Conservation (phyloP, 1,140 invertebrate species). For the Drosophila jambulina region DNA sequence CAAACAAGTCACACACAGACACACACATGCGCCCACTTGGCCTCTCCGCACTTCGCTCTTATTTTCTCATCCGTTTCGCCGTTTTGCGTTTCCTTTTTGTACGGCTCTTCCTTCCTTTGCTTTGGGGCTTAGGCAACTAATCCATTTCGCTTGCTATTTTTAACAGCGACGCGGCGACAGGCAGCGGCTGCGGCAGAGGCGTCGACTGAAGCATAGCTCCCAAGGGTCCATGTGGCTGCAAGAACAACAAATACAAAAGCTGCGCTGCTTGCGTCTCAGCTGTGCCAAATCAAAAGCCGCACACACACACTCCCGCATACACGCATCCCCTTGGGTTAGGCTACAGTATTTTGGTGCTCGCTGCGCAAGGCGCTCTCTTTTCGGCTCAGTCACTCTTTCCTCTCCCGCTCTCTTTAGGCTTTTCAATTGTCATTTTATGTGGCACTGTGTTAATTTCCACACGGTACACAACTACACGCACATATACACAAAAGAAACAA, state of each 20-base stretch:
- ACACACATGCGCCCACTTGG: conserved; percentile 10
- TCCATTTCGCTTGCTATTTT: conserved; percentile 79
- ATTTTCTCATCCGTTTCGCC: conserved; percentile 34
- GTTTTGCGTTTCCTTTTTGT: conserved; percentile 47
- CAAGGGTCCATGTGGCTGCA: conserved; percentile 34
- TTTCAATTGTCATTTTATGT: conserved; percentile 74
- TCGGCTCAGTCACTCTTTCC: conserved; percentile 1
- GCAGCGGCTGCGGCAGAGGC: conserved; percentile 26
- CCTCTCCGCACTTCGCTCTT: conserved; percentile 32
- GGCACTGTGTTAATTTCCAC: conserved; percentile 79
- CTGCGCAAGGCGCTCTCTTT: conserved; percentile 53
- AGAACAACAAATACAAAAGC: conserved; percentile 46
- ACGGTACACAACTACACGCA: conserved; percentile 49
- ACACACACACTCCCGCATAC: conserved; percentile 21
- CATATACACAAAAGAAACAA: conserved; percentile 9
- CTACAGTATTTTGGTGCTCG: conserved; percentile 54
- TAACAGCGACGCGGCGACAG: conserved; percentile 64
- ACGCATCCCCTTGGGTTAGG: conserved; percentile 52
- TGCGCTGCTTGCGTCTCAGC: conserved; percentile 36
- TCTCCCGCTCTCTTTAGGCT: conserved; percentile 24
- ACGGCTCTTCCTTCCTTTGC: conserved; percentile 30
- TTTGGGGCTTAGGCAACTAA: conserved; percentile 61
- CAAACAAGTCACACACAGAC: conserved; percentile 34
- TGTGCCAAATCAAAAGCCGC: conserved; percentile 69
- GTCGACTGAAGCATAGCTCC: conserved; percentile 24